Percentiles rank a stretch among this genome's conserved stretches.
Conservation (phyloP, 2,888 invertebrate genomes). For the Prionchulus punctatus region DNA sequence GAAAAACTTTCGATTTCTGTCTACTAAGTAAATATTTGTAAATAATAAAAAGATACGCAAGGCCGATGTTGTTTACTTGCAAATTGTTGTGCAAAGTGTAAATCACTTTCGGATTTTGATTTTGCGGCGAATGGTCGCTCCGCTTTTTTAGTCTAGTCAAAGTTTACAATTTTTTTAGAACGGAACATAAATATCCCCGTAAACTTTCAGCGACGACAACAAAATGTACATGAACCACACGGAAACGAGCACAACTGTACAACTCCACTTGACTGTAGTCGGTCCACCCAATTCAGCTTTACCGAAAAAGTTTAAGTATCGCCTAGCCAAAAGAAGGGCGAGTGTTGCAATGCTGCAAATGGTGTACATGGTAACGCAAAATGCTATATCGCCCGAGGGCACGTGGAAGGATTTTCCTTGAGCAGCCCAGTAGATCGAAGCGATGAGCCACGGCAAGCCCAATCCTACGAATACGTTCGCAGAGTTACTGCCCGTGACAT, state of each 20-base stretch:
- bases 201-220: slow-evolving; percentile 35
- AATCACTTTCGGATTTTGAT: no score
- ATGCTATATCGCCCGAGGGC: slow-evolving; percentile 28
- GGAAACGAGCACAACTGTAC: slow-evolving; percentile 32
- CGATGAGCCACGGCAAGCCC: slow-evolving; percentile 46
- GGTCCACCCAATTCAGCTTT: slow-evolving; percentile 44
- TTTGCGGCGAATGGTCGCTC: no score
- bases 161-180: no score
- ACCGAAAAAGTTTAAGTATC: slow-evolving; percentile 39
- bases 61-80: no score
- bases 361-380: slow-evolving; percentile 43
- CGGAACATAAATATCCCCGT: slow-evolving; percentile 13
- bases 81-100: no score
- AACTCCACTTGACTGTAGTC: slow-evolving; percentile 33
- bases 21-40: no score
- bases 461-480: slow-evolving; percentile 49
- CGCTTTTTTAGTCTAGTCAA: no score
- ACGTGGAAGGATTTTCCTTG: slow-evolving; percentile 37
- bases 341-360: slow-evolving; percentile 39
- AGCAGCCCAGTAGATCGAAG: slow-evolving; percentile 40
- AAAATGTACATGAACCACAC: slow-evolving; percentile 42
- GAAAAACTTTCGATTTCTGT: no score
- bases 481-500: slow-evolving; percentile 48
- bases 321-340: slow-evolving; percentile 37
- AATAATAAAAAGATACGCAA: no score